A percentile compares a stretch with the other conserved stretches of the same genome.
Conservation (phyloP, 2,797 vertebrate species). For the Momotus momota region DNA sequence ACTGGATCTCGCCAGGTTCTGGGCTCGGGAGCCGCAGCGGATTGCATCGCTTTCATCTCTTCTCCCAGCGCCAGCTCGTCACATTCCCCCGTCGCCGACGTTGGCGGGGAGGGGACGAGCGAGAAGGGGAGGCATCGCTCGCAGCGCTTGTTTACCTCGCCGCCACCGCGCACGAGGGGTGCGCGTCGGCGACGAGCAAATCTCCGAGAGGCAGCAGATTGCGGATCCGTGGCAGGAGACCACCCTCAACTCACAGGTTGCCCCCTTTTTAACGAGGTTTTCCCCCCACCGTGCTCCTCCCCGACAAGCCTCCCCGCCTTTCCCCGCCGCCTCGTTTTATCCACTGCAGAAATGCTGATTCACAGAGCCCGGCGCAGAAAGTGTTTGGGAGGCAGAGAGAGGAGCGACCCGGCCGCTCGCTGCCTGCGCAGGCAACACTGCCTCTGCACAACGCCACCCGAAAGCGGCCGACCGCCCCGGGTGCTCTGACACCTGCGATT, state of each 20-base stretch:
- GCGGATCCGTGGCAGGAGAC: neutral
- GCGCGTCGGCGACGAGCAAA: neutral
- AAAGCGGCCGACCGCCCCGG: neutral
- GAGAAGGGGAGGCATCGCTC: slow-evolving; percentile 8
- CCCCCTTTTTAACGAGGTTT: slow-evolving; percentile 2
- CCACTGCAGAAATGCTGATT: slow-evolving; percentile 63
- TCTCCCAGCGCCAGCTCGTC: slow-evolving; percentile 38
- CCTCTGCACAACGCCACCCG: neutral
- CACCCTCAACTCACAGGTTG: slow-evolving; percentile 3
- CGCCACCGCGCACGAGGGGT: neutral
- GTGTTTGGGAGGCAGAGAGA: slow-evolving; percentile 16
- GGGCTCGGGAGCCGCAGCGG: neutral
- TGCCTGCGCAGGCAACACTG: neutral
- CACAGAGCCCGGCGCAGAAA: slow-evolving; percentile 38
- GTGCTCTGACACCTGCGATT: neutral
- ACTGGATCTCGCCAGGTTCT: slow-evolving; percentile 12
- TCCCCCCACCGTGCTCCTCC: neutral
- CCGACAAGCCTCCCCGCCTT: neutral
- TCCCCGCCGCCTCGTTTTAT: neutral
- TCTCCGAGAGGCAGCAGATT: neutral
- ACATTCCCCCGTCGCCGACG: neutral
- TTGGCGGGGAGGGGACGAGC: neutral
- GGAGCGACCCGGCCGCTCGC: neutral
- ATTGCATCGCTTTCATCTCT: neutral
- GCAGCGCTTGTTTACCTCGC: slow-evolving; percentile 33